A percentile compares a stretch with the other conserved stretches of the same genome.
Conservation (phyloP, 2,113 vertebrate genomes). For the Daubentonia madagascariensis region DNA sequence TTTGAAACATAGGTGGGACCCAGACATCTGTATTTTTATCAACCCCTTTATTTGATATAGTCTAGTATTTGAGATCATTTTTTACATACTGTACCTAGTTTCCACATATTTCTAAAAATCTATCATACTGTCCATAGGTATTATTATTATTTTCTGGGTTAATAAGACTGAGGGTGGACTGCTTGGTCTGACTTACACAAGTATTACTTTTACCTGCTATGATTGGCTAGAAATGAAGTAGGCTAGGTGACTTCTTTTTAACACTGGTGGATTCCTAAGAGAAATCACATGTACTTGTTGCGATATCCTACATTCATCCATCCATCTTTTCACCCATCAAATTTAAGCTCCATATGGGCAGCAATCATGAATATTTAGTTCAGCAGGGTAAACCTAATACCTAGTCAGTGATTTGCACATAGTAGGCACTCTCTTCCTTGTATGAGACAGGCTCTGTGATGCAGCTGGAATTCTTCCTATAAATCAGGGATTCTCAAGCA, state of each 20-base stretch:
- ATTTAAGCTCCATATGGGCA: not conserved
- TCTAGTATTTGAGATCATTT: not conserved
- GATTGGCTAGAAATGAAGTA: not conserved
- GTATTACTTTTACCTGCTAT: not conserved
- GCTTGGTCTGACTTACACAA: not conserved
- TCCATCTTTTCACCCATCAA: not conserved
- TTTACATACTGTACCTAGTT: not conserved
- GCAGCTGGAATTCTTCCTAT: not conserved
- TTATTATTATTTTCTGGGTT: not conserved
- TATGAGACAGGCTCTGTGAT: not conserved
- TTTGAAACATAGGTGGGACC: not conserved
- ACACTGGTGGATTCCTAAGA: not conserved
- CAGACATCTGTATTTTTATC: not conserved
- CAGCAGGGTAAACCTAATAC: not conserved
- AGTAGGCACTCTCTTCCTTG: too few relatives aligned
- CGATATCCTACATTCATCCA: not conserved
- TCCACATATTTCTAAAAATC: not conserved
- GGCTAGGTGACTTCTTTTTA: not conserved
- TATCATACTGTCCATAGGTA: not conserved
- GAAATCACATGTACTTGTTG: not conserved
- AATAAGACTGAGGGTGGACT: not conserved
- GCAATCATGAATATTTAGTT: not conserved
- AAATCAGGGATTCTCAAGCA: not conserved
- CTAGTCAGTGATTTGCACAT: not conserved
- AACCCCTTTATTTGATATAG: not conserved